Base-by-base conservation (phyloP, 2,113 vertebrate genomes). In the Corapipo altera region DNA sequence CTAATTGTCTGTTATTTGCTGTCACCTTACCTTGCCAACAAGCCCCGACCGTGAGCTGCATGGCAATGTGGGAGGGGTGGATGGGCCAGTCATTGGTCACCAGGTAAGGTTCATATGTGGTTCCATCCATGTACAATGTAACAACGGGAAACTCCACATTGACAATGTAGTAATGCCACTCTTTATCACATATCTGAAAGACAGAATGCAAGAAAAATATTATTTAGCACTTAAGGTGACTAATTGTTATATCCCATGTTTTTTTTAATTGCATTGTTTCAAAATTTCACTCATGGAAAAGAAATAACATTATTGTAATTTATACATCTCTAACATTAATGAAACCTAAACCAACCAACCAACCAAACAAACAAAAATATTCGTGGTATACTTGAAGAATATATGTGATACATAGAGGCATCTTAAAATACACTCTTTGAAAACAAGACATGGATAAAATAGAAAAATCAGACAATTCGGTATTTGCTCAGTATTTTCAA, bases 41-140 rank as follows among this genome's bases (percentile, higher is more conserved):
- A 77, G 99, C 99, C 4, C 99, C 99, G 4, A 99, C 99, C 0
- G 99, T 99, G 52, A 99, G 98, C 96, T 99, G 99, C 97, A 99
- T 98, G 69, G 99, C 99, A 35, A 99, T 99, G 97, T 99, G 98
- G 10, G 99, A 99, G 4, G 99, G 99, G 96, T 99, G 99, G 95
- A 99, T 99, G 46, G 99, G 99, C 99, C 99, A 99, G 64, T 99
- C 99, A 11, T 99, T 99, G 37, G 99, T 99, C 96, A 99, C 99
- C 93, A 99, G 98, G 95, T 99, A 99, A 11, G 99, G 99, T 82
- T 99, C 99, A 5, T 99, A 99, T 0, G 99, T 99, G 49, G 99
- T 98, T 66, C 99, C 99, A 17, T 99, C 99, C 98, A 99, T 99
- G 78, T 99, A 99, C 37, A 99, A 97, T 0, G 98, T 99, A 80